Conservation (phyloP, 2,888 invertebrate genomes). For the Drosophila percnosoma region DNA sequence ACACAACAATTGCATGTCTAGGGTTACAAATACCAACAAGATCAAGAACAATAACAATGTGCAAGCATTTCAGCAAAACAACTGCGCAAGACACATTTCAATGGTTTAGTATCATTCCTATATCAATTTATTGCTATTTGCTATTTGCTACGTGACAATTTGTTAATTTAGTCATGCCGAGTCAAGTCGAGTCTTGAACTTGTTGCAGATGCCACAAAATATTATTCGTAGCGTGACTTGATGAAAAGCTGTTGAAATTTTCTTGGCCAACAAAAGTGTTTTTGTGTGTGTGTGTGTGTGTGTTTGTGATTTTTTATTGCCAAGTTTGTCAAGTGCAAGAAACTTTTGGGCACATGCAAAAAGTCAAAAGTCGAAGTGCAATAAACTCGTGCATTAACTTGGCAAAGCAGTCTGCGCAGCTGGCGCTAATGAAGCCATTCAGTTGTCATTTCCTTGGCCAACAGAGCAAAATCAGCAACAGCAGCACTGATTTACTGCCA, state of each 20-base stretch:
- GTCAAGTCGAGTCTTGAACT: constrained; percentile 9
- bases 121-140: constrained; percentile 16
- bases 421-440: constrained; percentile 76
- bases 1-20: constrained; percentile 61
- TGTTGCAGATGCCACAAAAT: constrained; percentile 28
- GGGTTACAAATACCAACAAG: constrained; percentile 54
- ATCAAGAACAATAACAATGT: constrained; percentile 21
- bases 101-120: constrained; percentile 10
- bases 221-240: constrained; percentile 50
- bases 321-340: constrained; percentile 57
- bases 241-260: constrained; percentile 56
- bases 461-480: constrained; percentile 9
- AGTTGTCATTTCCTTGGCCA: constrained; percentile 74
- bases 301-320: constrained; percentile 4
- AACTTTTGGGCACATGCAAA: constrained; percentile 48
- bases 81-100: constrained; percentile 30
- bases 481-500: constrained; percentile 18
- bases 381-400: constrained; percentile 61
- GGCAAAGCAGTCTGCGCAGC: constrained; percentile 24
- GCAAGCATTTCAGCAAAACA: constrained; percentile 14
- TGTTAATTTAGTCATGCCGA: constrained; percentile 65
- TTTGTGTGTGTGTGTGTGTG: constrained; percentile 1
- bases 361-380: constrained; percentile 80
- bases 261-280: constrained; percentile 28
- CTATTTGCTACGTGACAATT: constrained; percentile 78